Evolutionary conservation across 2,797 vertebrate genomes (phyloP).

Genomic region (Notoglanidium macrostoma): DNA sequence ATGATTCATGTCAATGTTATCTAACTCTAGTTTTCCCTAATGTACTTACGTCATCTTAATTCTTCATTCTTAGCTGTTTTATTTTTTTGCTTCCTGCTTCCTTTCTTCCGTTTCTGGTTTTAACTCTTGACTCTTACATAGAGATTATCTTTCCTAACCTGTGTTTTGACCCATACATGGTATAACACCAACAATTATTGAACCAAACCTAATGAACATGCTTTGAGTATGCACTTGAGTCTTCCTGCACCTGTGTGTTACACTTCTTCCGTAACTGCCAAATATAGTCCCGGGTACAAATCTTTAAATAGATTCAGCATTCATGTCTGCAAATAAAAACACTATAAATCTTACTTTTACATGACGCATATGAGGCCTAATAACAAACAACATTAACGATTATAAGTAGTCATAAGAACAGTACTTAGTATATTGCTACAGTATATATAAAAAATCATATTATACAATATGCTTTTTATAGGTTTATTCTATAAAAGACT

Average conservation of each 20-base stretch:
- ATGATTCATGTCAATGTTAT: not conserved
- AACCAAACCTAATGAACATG: not conserved
- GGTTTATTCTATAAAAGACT: not conserved
- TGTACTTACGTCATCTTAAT: not conserved
- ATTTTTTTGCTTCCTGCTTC: not conserved
- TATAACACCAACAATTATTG: not conserved
- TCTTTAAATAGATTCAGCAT: slow-evolving; percentile 58
- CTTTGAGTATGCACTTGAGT: not conserved
- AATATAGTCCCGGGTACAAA: slow-evolving; percentile 24
- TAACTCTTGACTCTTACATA: not conserved
- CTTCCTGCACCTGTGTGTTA: slow-evolving; percentile 17
- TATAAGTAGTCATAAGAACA: not conserved
- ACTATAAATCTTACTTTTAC: slow-evolving; percentile 15
- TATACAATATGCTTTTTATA: slow-evolving; percentile 3
- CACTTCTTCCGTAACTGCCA: slow-evolving; percentile 12
- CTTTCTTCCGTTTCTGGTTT: not conserved
- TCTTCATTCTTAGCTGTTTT: not conserved
- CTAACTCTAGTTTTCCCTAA: not conserved
- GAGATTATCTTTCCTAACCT: not conserved
- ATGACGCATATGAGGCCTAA: not conserved
- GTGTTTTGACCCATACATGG: not conserved
- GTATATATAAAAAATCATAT: not conserved
- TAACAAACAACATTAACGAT: not conserved
- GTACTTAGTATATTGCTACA: not conserved
- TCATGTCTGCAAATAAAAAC: slow-evolving; percentile 70